These are phyloP conservation scores for Uria aalge DNA, from an alignment of 2,113 vertebrate genomes.

Conservation along the genomic window DNA sequence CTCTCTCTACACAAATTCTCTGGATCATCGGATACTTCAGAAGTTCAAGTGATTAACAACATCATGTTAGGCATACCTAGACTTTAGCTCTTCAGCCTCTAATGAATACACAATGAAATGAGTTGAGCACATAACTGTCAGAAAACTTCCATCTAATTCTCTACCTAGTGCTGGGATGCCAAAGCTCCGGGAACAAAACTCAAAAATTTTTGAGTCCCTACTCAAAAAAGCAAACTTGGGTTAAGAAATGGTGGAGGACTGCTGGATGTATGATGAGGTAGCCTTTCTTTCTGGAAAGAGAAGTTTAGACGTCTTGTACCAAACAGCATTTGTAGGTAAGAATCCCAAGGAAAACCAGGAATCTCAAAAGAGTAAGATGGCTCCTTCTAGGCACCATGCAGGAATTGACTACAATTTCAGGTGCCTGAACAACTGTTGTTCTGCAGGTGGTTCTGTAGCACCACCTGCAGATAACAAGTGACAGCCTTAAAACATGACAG, in stretches of 20 bases:
- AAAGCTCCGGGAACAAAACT: neutral
- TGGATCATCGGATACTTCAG: neutral
- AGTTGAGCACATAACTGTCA: rapidly evolving
- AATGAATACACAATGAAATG: neutral
- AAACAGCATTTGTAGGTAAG: neutral
- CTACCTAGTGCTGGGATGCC: neutral
- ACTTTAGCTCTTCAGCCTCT: neutral
- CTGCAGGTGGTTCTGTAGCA: too few species aligned
- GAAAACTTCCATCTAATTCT: neutral
- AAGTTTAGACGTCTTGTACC: neutral
- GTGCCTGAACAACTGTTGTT: neutral
- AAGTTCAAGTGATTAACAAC: neutral
- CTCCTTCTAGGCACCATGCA: neutral
- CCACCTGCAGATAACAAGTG: neutral
- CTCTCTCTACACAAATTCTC: neutral
- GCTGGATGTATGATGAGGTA: neutral
- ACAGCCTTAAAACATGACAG: neutral
- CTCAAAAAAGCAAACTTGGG: neutral
- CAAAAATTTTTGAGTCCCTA: neutral
- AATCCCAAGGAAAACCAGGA: neutral
- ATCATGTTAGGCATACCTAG: neutral
- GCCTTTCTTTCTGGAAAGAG: neutral
- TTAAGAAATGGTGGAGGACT: neutral
- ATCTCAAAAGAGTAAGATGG: neutral
- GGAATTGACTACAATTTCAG: neutral